phyloP scores from a whole-genome alignment of 2,113 vertebrate genomes.

The Onychostruthus taczanowskii region DNA sequence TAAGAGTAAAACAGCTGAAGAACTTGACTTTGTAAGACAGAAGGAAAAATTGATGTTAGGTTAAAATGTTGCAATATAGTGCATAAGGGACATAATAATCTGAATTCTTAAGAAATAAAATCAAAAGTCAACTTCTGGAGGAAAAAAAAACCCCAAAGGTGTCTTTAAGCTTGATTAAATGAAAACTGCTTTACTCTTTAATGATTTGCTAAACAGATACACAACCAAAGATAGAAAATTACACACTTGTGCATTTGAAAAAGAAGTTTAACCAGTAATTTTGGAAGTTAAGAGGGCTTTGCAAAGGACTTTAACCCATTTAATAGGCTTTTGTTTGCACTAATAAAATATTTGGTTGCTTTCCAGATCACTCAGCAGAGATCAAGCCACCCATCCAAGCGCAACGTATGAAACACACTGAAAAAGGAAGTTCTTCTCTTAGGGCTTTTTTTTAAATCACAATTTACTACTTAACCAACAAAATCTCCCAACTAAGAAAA shows the following conservation, averaged over 20 bases:
- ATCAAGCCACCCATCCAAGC: slow-evolving; percentile 3
- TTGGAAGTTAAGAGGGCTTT: neutral
- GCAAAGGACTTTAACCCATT: neutral
- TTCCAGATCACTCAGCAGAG: slow-evolving; percentile 10
- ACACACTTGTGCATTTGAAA: neutral
- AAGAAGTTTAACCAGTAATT: neutral
- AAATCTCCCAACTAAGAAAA: neutral
- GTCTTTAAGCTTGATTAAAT: neutral
- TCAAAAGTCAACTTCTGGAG: neutral
- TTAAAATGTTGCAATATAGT: neutral
- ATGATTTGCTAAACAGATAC: neutral
- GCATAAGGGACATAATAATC: neutral
- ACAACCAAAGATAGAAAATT: neutral
- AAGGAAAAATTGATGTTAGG: neutral
- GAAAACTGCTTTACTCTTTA: neutral
- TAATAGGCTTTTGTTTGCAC: neutral
- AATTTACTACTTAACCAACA: neutral
- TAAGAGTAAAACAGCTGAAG: neutral
- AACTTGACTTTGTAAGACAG: neutral
- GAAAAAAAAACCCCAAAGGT: neutral
- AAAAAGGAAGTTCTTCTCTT: neutral
- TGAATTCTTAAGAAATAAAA: neutral
- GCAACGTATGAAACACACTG: neutral
- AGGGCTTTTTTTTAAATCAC: neutral
- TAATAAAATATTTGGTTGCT: slow-evolving; percentile 2